Conservation (phyloP, 1,140 invertebrate genomes). For the Saccostrea cuccullata region DNA sequence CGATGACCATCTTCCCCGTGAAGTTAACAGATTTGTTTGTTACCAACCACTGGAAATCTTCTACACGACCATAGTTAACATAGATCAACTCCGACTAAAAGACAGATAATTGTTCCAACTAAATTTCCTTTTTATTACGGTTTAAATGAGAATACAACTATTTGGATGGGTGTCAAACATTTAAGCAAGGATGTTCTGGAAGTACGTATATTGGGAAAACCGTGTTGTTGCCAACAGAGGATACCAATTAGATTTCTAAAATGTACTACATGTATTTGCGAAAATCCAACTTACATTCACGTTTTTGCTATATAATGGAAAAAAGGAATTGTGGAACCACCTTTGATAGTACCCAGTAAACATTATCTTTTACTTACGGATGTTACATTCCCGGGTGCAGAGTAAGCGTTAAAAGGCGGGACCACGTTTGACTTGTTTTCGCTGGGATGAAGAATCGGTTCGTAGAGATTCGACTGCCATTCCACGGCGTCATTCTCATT, state of each 20-base stretch:
- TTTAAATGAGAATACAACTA: no score
- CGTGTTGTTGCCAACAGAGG: no score
- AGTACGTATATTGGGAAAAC: no score
- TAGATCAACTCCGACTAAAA: constrained; percentile 76
- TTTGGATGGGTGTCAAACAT: no score
- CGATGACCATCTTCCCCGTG: constrained; percentile 77
- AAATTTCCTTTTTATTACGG: no score
- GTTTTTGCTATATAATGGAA: no score
- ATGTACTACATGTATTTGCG: no score
- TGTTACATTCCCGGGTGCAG: constrained; percentile 55
- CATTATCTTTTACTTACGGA: constrained; percentile 42
- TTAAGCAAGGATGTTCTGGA: no score
- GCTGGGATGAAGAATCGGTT: constrained; percentile 68
- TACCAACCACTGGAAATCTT: constrained; percentile 79
- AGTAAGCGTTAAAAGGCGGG: constrained; percentile 75
- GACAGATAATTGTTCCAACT: not conserved
- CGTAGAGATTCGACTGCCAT: constrained; percentile 62
- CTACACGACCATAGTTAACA: constrained; percentile 80
- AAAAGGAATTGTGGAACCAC: no score
- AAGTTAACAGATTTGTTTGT: constrained; percentile 70
- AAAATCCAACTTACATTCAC: no score
- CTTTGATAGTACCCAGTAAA: no score
- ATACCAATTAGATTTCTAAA: no score
- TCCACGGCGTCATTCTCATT: constrained; percentile 49
- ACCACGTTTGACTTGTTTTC: constrained; percentile 71